These are phyloP conservation scores for Cheiracanthium punctorium DNA, from an alignment of 2,888 invertebrate genomes.

Conservation along the genomic window DNA sequence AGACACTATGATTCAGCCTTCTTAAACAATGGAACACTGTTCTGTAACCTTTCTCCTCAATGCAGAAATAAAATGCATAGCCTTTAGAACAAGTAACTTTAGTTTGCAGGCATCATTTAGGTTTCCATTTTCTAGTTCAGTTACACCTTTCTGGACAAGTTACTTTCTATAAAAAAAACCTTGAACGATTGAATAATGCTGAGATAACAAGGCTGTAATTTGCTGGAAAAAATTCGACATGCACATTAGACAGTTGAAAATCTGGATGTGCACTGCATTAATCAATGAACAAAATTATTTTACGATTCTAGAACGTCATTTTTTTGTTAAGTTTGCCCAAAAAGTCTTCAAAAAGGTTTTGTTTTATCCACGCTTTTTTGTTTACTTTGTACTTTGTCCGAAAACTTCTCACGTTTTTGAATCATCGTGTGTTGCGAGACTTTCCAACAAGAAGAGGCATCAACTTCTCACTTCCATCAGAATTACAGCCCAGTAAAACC, in stretches of 20 bases:
- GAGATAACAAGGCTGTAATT: conserved; percentile 12
- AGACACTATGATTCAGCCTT: too few relatives aligned
- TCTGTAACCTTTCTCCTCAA: not conserved
- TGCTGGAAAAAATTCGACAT: not conserved
- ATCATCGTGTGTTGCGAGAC: too few relatives aligned
- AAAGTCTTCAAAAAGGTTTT: conserved; percentile 25
- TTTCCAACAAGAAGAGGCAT: too few relatives aligned
- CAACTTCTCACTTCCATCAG: not conserved
- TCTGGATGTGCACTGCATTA: not conserved
- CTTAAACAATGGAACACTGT: conserved; percentile 6
- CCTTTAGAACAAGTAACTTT: conserved; percentile 15
- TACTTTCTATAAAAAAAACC: conserved; percentile 11
- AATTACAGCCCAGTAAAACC: too few relatives aligned
- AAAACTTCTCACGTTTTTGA: too few relatives aligned
- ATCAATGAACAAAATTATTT: not conserved
- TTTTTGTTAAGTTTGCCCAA: not conserved
- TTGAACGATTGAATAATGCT: conserved; percentile 15
- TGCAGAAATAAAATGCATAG: conserved; percentile 18
- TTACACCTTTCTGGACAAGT: conserved; percentile 6
- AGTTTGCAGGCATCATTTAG: conserved; percentile 26
- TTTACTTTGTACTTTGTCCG: conserved; percentile 10
- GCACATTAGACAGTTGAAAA: conserved; percentile 19
- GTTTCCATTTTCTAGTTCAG: conserved; percentile 28
- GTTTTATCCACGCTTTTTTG: conserved; percentile 16
- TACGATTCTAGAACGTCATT: conserved; percentile 6